These are phyloP conservation scores for Hyles euphorbiae DNA, from an alignment of 1,140 invertebrate species.

Conservation along the genomic window DNA sequence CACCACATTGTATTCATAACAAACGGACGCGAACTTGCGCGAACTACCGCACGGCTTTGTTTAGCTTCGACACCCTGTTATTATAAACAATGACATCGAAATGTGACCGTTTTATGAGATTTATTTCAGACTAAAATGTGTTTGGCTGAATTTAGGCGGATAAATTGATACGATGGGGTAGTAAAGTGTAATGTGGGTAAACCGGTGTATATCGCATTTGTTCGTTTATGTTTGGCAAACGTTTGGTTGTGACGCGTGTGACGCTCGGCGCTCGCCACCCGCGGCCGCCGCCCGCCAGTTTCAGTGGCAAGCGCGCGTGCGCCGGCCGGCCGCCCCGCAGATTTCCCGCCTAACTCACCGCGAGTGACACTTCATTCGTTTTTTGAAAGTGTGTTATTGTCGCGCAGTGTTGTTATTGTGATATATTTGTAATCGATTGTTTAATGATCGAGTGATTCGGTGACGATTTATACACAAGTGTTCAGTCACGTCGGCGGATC, in stretches of 20 bases:
- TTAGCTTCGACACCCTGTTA: no score
- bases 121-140: no score
- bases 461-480: conserved; percentile 19
- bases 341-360: conserved; percentile 40
- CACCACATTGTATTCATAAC: no score
- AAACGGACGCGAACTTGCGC: no score
- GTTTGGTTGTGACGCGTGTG: conserved; percentile 32
- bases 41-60: no score
- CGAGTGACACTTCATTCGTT: conserved; percentile 44
- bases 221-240: conserved; percentile 31
- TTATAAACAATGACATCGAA: no score
- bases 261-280: conserved; percentile 25
- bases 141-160: no score
- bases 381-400: conserved; percentile 17
- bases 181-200: conserved; percentile 17
- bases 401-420: conserved; percentile 26
- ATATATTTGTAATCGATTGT: conserved; percentile 20
- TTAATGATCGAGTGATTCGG: conserved; percentile 22
- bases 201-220: conserved; percentile 11
- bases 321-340: conserved; percentile 36
- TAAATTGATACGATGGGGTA: conserved; percentile 1
- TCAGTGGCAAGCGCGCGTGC: conserved; percentile 49
- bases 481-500: conserved; percentile 23
- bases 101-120: no score
- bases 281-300: conserved; percentile 27